phyloP scores from a whole-genome alignment of 2,888 invertebrate species.

The Andrena camellia region DNA sequence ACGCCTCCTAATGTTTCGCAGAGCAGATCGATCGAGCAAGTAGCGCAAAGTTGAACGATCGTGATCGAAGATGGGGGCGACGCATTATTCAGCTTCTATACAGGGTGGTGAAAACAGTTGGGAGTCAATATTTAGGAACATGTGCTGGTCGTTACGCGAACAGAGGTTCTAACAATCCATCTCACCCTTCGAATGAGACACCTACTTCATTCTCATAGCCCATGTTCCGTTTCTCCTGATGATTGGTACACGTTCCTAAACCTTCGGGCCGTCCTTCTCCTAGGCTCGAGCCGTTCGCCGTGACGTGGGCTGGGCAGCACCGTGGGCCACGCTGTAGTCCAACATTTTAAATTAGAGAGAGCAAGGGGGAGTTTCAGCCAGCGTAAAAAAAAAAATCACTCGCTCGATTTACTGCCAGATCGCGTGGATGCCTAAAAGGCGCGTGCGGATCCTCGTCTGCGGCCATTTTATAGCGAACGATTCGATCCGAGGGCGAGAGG shows the following conservation, averaged over 20 bases:
- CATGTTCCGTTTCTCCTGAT: background rate
- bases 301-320: slow-evolving; percentile 12
- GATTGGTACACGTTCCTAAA: background rate
- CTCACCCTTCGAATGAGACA: background rate
- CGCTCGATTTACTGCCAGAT: slow-evolving; percentile 61
- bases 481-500: slow-evolving; percentile 10
- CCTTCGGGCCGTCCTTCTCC: background rate
- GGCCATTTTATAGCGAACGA: slow-evolving; percentile 41
- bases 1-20: slow-evolving; percentile 73
- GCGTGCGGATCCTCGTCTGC: slow-evolving; percentile 11
- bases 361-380: background rate
- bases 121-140: too few relatives aligned
- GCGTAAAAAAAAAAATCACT: background rate
- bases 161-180: too few relatives aligned
- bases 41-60: slow-evolving; percentile 25
- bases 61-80: slow-evolving; percentile 13
- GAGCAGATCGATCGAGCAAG: slow-evolving; percentile 67
- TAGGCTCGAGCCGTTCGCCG: slow-evolving; percentile 41
- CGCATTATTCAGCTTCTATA: background rate
- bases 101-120: too few relatives aligned
- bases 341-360: background rate
- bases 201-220: background rate
- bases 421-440: background rate
- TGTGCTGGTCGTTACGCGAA: too few relatives aligned
- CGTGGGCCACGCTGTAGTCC: slow-evolving; percentile 5